Conservation (phyloP, 2,113 vertebrate species). For the Platichthys stellatus region DNA sequence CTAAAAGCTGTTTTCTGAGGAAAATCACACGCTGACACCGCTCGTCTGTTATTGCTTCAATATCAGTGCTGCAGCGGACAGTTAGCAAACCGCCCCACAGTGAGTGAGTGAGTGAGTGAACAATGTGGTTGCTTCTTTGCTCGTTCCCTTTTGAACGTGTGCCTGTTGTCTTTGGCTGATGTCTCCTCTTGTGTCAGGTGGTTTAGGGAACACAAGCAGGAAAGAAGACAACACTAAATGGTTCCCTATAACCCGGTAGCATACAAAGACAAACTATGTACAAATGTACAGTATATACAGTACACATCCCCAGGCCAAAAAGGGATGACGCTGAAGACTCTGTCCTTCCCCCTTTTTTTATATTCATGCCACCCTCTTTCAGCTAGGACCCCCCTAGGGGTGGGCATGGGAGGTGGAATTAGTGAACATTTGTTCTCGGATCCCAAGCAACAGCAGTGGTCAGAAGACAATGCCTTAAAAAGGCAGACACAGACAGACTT, state of each 20-base stretch:
- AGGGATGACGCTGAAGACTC: conserved; percentile 26
- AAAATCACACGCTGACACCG: conserved; percentile 37
- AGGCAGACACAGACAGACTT: conserved; percentile 8
- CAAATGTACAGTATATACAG: conserved; percentile 65
- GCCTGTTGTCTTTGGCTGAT: conserved; percentile 14
- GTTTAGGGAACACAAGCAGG: conserved; percentile 29
- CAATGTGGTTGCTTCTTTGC: conserved; percentile 11
- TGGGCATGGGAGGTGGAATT: neutral
- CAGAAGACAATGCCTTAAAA: conserved; percentile 12
- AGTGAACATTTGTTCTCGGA: conserved; percentile 5
- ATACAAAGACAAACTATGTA: conserved; percentile 57
- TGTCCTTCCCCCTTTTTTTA: neutral
- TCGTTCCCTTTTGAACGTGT: no score
- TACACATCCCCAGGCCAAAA: conserved; percentile 23
- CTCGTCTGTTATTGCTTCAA: conserved; percentile 31
- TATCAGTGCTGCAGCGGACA: conserved; percentile 21
- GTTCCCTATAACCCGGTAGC: conserved; percentile 17
- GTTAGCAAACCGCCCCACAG: conserved; percentile 23
- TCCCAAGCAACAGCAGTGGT: neutral
- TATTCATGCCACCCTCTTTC: neutral
- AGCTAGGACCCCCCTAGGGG: neutral
- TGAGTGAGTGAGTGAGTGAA: conserved; percentile 11
- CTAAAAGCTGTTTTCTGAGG: conserved; percentile 14
- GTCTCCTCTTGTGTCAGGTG: conserved; percentile 27
- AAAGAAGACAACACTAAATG: neutral